Evolutionary conservation across 2,113 vertebrate species (phyloP).

Genomic region (Hemichromis elongatus): DNA sequence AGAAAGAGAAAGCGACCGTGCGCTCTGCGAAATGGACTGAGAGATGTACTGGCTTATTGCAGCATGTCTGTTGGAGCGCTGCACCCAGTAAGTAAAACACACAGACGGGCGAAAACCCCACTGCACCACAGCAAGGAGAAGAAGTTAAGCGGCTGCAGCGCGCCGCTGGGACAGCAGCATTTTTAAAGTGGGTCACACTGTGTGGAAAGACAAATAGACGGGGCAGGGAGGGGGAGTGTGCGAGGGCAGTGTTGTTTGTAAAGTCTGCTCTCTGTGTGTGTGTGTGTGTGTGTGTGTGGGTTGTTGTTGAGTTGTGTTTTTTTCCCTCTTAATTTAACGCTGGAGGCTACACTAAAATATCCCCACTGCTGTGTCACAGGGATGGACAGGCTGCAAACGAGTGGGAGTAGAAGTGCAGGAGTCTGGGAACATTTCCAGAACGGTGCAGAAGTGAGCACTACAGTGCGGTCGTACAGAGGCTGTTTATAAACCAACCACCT

Average conservation of each 20-base stretch:
- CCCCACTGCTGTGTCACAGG: not conserved
- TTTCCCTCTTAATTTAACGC: not conserved
- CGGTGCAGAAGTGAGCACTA: not conserved
- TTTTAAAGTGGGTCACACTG: slow-evolving; percentile 62
- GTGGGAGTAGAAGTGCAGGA: not conserved
- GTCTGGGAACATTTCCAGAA: slow-evolving; percentile 20
- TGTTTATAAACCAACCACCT: slow-evolving; percentile 25
- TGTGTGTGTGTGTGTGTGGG: not conserved
- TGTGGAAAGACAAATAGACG: slow-evolving; percentile 43
- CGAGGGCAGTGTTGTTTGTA: slow-evolving; percentile 1
- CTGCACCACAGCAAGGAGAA: slow-evolving; percentile 18
- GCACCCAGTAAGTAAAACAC: slow-evolving; percentile 63
- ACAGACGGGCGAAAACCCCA: not conserved
- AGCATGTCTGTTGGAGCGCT: slow-evolving; percentile 63
- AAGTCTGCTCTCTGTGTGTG: not conserved
- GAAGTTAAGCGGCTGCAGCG: slow-evolving; percentile 26
- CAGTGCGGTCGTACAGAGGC: not conserved
- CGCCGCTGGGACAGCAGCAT: slow-evolving; percentile 20
- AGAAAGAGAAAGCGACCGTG: not conserved
- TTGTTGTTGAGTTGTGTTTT: rapidly evolving
- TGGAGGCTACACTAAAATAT: not conserved
- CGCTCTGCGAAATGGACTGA: slow-evolving; percentile 21
- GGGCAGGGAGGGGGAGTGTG: not conserved
- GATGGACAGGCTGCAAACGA: not conserved
- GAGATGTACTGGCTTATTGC: slow-evolving; percentile 34